These are phyloP conservation scores for Corydoras maculifer DNA, from an alignment of 2,113 vertebrate species.

Conservation along the genomic window DNA sequence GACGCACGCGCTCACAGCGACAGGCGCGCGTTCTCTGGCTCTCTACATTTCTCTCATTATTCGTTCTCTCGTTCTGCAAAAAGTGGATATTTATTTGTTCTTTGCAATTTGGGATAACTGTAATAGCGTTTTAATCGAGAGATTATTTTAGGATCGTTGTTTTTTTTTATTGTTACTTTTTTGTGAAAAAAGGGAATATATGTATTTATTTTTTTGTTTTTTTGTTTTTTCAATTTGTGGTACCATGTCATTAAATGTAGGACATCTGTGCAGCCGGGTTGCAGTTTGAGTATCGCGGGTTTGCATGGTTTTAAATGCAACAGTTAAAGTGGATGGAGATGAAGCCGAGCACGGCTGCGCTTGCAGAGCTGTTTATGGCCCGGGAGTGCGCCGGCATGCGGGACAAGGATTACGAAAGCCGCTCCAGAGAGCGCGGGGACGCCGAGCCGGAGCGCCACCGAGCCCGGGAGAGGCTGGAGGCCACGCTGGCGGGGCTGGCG, in stretches of 20 bases:
- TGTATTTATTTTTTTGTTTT: background rate
- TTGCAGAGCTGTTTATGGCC: slow-evolving; percentile 44
- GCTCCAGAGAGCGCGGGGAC: slow-evolving; percentile 66
- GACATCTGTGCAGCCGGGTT: background rate
- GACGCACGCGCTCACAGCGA: slow-evolving; percentile 17
- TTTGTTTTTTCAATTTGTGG: slow-evolving; percentile 4
- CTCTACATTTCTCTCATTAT: background rate
- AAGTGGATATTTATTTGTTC: slow-evolving; percentile 3
- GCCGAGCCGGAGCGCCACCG: slow-evolving; percentile 68
- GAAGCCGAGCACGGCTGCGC: slow-evolving; percentile 47
- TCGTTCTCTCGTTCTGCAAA: background rate
- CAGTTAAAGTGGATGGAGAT: background rate
- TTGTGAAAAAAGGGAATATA: background rate
- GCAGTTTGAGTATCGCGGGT: background rate
- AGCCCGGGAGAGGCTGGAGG: slow-evolving; percentile 78
- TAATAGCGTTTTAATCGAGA: background rate
- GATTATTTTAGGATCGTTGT: background rate
- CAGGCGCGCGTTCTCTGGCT: background rate
- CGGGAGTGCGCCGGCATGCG: slow-evolving; percentile 47
- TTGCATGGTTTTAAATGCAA: background rate
- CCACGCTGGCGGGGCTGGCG: slow-evolving; percentile 74
- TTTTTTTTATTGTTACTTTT: background rate
- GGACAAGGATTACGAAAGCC: slow-evolving; percentile 58
- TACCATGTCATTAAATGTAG: slow-evolving; percentile 1
- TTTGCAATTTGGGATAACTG: background rate